phyloP scores from a whole-genome alignment of 2,797 vertebrate genomes.

The Cercopithecus mitis region DNA sequence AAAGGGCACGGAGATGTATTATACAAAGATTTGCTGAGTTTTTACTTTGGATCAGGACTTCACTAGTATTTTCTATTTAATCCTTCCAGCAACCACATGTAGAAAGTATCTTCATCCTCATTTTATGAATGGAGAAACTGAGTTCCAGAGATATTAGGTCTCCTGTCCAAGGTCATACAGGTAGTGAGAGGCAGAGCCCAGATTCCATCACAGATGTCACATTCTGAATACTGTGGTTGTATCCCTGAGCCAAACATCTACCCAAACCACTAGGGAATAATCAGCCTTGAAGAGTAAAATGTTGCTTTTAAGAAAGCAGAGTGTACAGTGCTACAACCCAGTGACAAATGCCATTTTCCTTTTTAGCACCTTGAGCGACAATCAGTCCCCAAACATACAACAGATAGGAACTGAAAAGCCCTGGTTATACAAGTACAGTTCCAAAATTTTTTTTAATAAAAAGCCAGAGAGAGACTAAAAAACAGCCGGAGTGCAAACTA shows the following conservation, averaged over 20 bases:
- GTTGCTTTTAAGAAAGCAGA: neutral
- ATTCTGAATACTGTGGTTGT: neutral
- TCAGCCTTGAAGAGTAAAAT: neutral
- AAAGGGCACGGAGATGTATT: neutral
- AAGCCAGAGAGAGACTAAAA: neutral
- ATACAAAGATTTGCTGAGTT: neutral
- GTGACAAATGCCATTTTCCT: neutral
- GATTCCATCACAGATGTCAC: neutral
- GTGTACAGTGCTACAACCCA: no score
- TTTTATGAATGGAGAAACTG: neutral
- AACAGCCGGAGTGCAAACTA: neutral
- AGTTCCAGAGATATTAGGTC: neutral
- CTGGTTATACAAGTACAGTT: neutral
- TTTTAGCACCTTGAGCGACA: neutral
- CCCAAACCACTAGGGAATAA: neutral
- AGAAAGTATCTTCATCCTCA: neutral
- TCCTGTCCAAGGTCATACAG: neutral
- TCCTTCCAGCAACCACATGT: neutral
- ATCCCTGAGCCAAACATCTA: neutral
- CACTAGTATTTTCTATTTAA: neutral
- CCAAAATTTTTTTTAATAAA: slow-evolving; percentile 3
- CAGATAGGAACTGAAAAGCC: neutral
- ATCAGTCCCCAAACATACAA: neutral
- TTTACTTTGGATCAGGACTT: neutral
- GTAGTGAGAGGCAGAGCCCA: neutral